These are phyloP conservation scores for Archocentrus centrarchus DNA, from an alignment of 2,113 vertebrate species.

Conservation along the genomic window DNA sequence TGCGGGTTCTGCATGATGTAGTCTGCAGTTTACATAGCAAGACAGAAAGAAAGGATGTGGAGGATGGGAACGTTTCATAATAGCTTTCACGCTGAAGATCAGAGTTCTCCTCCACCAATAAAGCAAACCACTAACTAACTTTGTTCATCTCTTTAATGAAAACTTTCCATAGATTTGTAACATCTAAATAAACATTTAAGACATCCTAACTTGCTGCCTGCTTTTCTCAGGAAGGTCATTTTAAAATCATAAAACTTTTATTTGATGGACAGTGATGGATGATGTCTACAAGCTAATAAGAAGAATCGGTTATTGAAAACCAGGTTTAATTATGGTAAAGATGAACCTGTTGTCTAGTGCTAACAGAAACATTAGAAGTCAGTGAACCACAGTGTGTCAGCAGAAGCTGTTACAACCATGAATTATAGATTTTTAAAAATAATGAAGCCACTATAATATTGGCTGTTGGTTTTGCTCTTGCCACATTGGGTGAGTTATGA, in stretches of 20 bases:
- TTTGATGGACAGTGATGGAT: not conserved
- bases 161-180: not conserved
- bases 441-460: not conserved
- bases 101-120: not conserved
- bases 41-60: not conserved
- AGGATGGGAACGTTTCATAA: not conserved
- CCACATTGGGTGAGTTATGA: not conserved
- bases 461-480: not conserved
- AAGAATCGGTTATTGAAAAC: not conserved
- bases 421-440: not conserved
- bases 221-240: not conserved
- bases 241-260: not conserved
- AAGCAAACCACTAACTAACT: not conserved
- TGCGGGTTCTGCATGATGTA: constrained; percentile 1
- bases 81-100: not conserved
- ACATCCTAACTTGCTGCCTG: fast-evolving
- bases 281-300: not conserved
- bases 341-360: not conserved
- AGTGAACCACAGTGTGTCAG: not conserved
- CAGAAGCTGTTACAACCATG: not conserved
- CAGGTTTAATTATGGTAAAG: not conserved
- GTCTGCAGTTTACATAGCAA: not conserved
- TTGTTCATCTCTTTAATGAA: not conserved
- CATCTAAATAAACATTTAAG: fast-evolving
- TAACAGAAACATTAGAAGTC: not conserved